phyloP scores from a whole-genome alignment of 2,113 vertebrate species.

The Varanus salvator region DNA sequence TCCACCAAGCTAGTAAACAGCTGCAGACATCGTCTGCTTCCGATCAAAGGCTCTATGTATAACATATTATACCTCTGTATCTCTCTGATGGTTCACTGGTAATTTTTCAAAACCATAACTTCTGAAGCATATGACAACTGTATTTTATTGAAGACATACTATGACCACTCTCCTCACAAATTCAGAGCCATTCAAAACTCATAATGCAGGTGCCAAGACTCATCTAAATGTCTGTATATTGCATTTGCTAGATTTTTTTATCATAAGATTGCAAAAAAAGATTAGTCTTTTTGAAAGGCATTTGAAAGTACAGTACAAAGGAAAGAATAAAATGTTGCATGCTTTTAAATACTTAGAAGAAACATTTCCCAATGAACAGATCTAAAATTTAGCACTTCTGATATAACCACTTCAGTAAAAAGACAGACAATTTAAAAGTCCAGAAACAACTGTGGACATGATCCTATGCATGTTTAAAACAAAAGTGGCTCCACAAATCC shows the following conservation, averaged over 20 bases:
- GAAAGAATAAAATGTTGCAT: slow-evolving; percentile 51
- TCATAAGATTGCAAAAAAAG: slow-evolving; percentile 50
- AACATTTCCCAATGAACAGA: slow-evolving; percentile 50
- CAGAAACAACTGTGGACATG: slow-evolving; percentile 13
- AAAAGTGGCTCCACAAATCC: no score
- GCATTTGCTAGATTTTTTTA: slow-evolving; percentile 64
- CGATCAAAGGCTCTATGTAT: slow-evolving; percentile 65
- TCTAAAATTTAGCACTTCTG: slow-evolving; percentile 36
- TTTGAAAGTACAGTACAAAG: slow-evolving; percentile 59
- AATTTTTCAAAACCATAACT: slow-evolving; percentile 71
- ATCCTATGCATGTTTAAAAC: neutral
- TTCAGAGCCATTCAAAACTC: slow-evolving; percentile 59
- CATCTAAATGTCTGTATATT: slow-evolving; percentile 59
- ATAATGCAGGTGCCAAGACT: slow-evolving; percentile 57
- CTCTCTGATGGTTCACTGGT: slow-evolving; percentile 68
- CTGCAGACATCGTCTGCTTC: slow-evolving; percentile 75
- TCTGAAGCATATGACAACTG: slow-evolving; percentile 70
- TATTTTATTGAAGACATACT: slow-evolving; percentile 69
- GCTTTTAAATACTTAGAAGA: slow-evolving; percentile 49
- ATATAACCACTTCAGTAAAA: slow-evolving; percentile 27
- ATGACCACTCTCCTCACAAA: slow-evolving; percentile 46
- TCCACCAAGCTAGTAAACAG: slow-evolving; percentile 72
- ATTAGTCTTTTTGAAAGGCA: slow-evolving; percentile 46
- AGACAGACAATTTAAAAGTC: slow-evolving; percentile 24
- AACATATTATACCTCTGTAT: slow-evolving; percentile 68